phyloP scores from a whole-genome alignment of 2,113 vertebrate species.

The Bettongia penicillata region DNA sequence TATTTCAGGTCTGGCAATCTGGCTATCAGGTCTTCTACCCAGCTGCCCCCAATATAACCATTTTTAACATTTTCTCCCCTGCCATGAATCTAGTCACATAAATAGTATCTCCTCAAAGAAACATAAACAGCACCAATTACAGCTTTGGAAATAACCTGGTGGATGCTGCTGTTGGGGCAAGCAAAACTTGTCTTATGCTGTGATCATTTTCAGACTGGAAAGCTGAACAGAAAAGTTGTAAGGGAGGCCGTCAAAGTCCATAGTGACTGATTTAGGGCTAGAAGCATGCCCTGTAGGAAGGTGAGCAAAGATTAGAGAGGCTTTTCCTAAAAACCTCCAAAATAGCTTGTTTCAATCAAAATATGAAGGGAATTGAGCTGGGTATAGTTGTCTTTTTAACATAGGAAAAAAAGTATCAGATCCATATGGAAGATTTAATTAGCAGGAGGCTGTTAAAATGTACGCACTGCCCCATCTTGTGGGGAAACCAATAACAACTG shows the following conservation, averaged over 20 bases:
- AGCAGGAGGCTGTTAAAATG: slow-evolving; percentile 62
- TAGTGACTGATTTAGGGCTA: background rate
- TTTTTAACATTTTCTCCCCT: background rate
- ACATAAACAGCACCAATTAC: background rate
- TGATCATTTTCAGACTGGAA: background rate
- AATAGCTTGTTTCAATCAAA: background rate
- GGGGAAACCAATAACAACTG: slow-evolving; percentile 75
- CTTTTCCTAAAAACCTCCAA: background rate
- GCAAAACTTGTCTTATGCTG: background rate
- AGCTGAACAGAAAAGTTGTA: background rate
- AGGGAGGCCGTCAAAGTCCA: background rate
- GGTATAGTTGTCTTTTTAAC: background rate
- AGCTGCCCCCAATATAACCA: background rate
- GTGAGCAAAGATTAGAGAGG: background rate
- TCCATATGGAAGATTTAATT: slow-evolving; percentile 27
- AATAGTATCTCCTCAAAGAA: background rate
- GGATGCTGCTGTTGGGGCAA: background rate
- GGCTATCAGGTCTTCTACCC: too few relatives aligned
- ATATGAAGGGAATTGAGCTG: background rate
- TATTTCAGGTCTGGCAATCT: background rate
- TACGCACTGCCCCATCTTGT: slow-evolving; percentile 77
- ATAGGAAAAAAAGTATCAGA: background rate
- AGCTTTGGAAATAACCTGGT: background rate
- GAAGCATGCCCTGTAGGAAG: background rate
- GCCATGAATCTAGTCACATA: background rate